These are phyloP conservation scores for Scophthalmus maximus DNA, from an alignment of 2,113 vertebrate genomes.

Conservation along the genomic window DNA sequence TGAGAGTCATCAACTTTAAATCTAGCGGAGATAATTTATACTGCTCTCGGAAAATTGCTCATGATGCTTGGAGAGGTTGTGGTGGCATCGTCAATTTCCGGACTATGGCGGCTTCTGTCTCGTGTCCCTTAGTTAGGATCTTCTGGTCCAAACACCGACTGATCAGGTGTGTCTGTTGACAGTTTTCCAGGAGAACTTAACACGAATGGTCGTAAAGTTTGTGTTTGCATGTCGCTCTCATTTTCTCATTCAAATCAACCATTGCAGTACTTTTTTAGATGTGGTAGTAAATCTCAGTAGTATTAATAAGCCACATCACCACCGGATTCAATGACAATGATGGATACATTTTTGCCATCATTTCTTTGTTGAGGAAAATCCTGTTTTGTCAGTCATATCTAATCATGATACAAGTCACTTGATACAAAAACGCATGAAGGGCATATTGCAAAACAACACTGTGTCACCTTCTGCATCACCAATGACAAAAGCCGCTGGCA, in stretches of 20 bases:
- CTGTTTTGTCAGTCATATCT: slow-evolving; percentile 4
- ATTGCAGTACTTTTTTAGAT: not conserved
- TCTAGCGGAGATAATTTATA: not conserved
- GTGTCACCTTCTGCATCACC: too few relatives aligned
- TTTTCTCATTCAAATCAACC: not conserved
- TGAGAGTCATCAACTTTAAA: not conserved
- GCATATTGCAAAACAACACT: not conserved
- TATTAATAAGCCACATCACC: too few relatives aligned
- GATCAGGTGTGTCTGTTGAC: not conserved
- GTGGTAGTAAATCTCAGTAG: too few relatives aligned
- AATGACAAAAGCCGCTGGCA: too few relatives aligned
- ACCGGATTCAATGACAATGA: too few relatives aligned
- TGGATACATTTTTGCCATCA: too few relatives aligned
- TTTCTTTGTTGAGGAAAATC: not conserved
- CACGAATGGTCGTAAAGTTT: not conserved
- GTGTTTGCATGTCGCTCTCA: not conserved
- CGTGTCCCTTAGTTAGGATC: not conserved
- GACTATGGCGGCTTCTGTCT: not conserved
- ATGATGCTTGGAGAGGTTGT: not conserved
- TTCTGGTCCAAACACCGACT: not conserved
- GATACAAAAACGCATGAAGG: not conserved
- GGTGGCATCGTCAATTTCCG: not conserved
- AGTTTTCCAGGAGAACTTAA: not conserved
- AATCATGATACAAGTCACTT: not conserved
- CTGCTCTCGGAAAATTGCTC: not conserved